These are phyloP conservation scores for Arizona elegans DNA, from an alignment of 2,113 vertebrate genomes.

Conservation along the genomic window DNA sequence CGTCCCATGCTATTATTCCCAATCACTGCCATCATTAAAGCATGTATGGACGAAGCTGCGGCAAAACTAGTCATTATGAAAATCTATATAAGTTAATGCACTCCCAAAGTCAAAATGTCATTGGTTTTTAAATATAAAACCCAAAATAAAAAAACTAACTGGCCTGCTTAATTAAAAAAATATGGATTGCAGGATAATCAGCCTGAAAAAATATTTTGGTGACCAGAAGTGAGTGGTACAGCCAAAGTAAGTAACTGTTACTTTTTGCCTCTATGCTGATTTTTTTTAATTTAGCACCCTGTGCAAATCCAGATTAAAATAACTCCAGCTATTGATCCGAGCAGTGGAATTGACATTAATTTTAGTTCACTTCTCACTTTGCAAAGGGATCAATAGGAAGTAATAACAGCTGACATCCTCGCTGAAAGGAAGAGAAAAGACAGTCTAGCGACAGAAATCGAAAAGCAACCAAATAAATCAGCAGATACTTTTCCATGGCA, in stretches of 20 bases:
- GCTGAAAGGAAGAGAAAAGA: conserved; percentile 86
- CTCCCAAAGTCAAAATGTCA: conserved; percentile 87
- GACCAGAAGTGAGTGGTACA: conserved; percentile 59
- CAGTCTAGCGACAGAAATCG: conserved; percentile 86
- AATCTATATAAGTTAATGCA: conserved; percentile 93
- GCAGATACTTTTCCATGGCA: conserved; percentile 85
- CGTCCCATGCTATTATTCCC: conserved; percentile 34
- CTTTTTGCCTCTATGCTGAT: conserved; percentile 81
- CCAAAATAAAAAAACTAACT: conserved; percentile 82
- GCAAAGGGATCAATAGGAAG: conserved; percentile 95
- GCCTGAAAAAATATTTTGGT: conserved; percentile 66
- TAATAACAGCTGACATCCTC: conserved; percentile 95
- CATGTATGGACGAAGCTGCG: conserved; percentile 71
- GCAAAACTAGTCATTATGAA: conserved; percentile 83
- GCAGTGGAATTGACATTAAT: conserved; percentile 98
- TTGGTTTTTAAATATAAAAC: conserved; percentile 80
- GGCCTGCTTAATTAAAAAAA: conserved; percentile 84
- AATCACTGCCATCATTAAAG: conserved; percentile 56
- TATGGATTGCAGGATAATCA: conserved; percentile 80
- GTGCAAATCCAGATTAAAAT: conserved; percentile 91
- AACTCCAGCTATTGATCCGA: conserved; percentile 91
- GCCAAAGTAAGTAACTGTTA: conserved; percentile 75
- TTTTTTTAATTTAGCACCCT: conserved; percentile 85
- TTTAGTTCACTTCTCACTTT: conserved; percentile 97
- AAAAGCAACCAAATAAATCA: conserved; percentile 91